A percentile compares a stretch with the other conserved stretches of the same genome.
phyloP scores from a whole-genome alignment of 2,113 vertebrate species.

The Corapipo altera region DNA sequence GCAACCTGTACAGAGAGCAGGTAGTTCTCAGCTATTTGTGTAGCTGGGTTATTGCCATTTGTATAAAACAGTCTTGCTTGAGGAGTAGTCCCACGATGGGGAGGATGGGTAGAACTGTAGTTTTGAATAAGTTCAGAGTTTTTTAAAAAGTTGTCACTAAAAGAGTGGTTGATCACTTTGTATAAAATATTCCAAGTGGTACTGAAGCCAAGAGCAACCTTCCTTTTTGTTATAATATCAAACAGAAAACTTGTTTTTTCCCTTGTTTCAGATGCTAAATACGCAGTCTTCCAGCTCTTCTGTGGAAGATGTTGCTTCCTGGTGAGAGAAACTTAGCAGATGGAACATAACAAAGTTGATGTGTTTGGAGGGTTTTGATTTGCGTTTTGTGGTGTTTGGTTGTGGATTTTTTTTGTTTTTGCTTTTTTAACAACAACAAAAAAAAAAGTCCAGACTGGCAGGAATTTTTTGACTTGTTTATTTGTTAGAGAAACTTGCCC shows the following conservation, averaged over 20 bases:
- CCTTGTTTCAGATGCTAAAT: neutral
- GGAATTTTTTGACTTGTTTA: neutral
- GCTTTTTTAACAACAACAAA: neutral
- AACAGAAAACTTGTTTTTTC: neutral
- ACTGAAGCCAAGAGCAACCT: neutral
- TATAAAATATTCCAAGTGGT: neutral
- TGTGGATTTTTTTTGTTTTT: no score
- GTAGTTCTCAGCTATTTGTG: neutral
- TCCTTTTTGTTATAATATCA: accelerated
- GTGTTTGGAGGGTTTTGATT: neutral
- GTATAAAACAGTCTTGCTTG: neutral
- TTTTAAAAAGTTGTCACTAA: neutral
- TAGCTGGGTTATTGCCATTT: neutral
- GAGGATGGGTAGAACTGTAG: neutral
- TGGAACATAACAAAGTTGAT: neutral
- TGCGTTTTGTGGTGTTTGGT: no score
- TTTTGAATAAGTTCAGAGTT: neutral
- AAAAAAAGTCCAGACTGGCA: neutral
- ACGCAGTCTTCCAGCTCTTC: neutral
- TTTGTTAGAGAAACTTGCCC: neutral
- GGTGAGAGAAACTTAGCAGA: neutral
- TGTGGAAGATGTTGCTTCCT: neutral
- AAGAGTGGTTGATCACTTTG: neutral
- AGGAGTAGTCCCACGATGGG: neutral
- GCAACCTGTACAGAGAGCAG: neutral